Evolutionary conservation across 2,113 vertebrate species (phyloP).

Genomic region (Cromileptes altivelis): DNA sequence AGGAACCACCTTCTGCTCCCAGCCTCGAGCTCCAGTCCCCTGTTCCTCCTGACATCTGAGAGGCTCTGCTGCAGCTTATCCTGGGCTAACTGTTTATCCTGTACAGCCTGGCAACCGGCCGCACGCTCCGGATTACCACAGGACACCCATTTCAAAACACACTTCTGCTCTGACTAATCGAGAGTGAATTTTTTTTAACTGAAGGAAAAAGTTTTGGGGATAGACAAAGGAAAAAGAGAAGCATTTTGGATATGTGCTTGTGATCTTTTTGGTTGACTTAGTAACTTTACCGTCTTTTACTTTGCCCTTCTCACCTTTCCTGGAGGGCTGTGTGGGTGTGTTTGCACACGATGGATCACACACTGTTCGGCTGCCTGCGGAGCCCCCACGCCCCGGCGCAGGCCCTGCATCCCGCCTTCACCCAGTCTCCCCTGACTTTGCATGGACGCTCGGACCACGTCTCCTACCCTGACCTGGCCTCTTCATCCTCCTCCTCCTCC

Average conservation of each 20-base stretch:
- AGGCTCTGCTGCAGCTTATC: slow-evolving; percentile 86
- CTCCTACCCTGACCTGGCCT: slow-evolving; percentile 96
- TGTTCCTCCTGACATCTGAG: slow-evolving; percentile 89
- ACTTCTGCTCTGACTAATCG: slow-evolving; percentile 58
- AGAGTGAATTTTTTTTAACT: slow-evolving; percentile 33
- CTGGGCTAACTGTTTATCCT: slow-evolving; percentile 86
- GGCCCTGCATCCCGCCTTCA: slow-evolving; percentile 94
- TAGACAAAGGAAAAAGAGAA: slow-evolving; percentile 42
- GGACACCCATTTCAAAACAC: slow-evolving; percentile 71
- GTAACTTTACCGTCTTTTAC: slow-evolving; percentile 38
- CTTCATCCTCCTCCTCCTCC: slow-evolving; percentile 86
- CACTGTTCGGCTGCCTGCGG: slow-evolving; percentile 97
- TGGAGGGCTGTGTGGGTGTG: slow-evolving; percentile 76
- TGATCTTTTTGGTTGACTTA: slow-evolving; percentile 53
- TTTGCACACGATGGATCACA: slow-evolving; percentile 95
- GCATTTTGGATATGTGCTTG: slow-evolving; percentile 71
- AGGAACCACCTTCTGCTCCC: slow-evolving; percentile 90
- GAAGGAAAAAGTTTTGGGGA: slow-evolving; percentile 66
- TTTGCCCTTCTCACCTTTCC: slow-evolving; percentile 62
- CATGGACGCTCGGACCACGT: slow-evolving; percentile 97
- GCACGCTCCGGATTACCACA: slow-evolving; percentile 88
- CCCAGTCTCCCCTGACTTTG: slow-evolving; percentile 92
- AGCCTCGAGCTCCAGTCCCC: slow-evolving; percentile 89
- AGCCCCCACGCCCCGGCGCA: slow-evolving; percentile 94
- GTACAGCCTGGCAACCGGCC: slow-evolving; percentile 86